Base-by-base conservation (phyloP, 2,797 vertebrate species). In the Heteromormyrus szaboi region DNA sequence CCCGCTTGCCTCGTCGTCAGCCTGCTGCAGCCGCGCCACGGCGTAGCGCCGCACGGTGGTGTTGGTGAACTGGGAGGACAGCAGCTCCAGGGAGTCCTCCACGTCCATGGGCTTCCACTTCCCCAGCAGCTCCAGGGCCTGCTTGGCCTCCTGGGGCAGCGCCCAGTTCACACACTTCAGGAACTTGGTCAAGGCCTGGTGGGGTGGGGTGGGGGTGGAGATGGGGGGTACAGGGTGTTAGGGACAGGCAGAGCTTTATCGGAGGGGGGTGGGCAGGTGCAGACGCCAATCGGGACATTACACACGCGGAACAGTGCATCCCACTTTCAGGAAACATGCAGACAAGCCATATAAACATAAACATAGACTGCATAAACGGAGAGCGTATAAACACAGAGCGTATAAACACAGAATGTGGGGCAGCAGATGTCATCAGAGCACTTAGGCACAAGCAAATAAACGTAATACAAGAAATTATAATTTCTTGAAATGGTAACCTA, bases 91-190 rank as follows among this genome's bases (percentile, higher is more conserved):
- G 1, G 98, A 98, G 89, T 99, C 99, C 91, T 99, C 98, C 41
- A 99, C 99, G 3, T 99, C 99, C 98, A 99, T 99, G 0, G 99
- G 99, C 90, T 97, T 97, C 99, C 99, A 99, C 90, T 98, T 99
- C 6, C 98, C 98, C 90, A 99, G 93, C 2, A 99, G 95, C 91
- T 99, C 98, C 93, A 99, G 92, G 0, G 98, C 99, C 93, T 99
- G 99, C 90, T 99, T 99, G 89, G 98, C 98, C 91, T 99, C 98
- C 92, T 99, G 98, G n/a, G 98, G 97, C 85, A 99, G 93, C 88
- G 97, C 97, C 99, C 98, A 99, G 93, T 99, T 99, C 90, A 99
- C 99, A 93, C 99, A 99, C 94, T 99, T 99, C 87, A 99, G 95
- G 94, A 99, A 99, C 94, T 99, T 99, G 3, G 99, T 99, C 93